Evolutionary conservation across 2,797 vertebrate species (phyloP), one percentile per base, ranked within the genome.

Genomic region (Cetoscarus ocellatus): DNA sequence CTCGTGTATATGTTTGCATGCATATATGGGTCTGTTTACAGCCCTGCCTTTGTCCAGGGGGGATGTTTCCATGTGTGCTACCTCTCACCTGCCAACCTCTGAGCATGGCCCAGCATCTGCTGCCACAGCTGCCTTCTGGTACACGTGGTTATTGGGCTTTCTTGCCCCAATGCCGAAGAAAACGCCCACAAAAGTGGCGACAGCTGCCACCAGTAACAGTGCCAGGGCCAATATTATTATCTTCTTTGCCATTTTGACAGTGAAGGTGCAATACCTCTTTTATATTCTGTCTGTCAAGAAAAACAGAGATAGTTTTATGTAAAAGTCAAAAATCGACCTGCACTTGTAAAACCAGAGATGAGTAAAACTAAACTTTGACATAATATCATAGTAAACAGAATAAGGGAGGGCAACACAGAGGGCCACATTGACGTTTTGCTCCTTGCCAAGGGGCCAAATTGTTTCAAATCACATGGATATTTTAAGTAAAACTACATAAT

Each of bases 21-120:
- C 34, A 11, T 44, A 35, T 40, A 69, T 3, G 10, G 35, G 35
- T 57, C n/a, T 10, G 57, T 50, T 39, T 15, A 18, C 13, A 75
- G 13, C 12, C 48, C 17, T 5, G 0, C 13, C 13, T 42, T 39
- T 68, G 35, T 44, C 42, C 53, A 55, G 35, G 44, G 27, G n/a
- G 9, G 12, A 27, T 34, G 54, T 54, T 27, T 52, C 8, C 5
- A 34, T 14, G 34, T 55, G 15, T 36, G 14, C 3, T 17, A 47
- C 35, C 51, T 35, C 93, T 93, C 85, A 98, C 97, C 97, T 97
- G 71, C 97, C 97, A 0, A 99, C 82, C 70, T 95, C 88, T 0
- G 98, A 99, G 77, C 98, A 99, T 0, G 11, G 91, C 49, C 95
- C 94, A 0, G 97, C 96, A 0, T 99, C 97, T 0, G 97, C 79